Evolutionary conservation across 2,113 vertebrate genomes (phyloP).

Genomic region (Poeciliopsis occidentalis): DNA sequence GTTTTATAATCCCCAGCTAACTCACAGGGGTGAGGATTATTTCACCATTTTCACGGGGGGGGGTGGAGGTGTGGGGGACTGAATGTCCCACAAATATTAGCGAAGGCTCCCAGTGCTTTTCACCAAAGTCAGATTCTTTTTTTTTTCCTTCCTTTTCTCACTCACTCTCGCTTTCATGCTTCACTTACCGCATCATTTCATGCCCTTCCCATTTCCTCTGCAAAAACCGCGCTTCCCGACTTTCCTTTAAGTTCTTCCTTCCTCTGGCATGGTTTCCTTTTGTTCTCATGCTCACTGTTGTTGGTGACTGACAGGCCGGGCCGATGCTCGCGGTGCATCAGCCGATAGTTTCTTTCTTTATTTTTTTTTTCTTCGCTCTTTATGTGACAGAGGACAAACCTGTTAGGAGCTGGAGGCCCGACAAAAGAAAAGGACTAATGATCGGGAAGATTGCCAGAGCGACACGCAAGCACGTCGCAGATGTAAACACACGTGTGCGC

Average conservation of each 20-base stretch:
- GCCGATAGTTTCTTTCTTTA: conserved; percentile 13
- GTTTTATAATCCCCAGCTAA: conserved; percentile 66
- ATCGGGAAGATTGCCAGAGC: conserved; percentile 64
- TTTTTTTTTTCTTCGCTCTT: conserved; percentile 20
- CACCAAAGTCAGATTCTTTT: conserved; percentile 1
- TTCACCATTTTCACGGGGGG: conserved; percentile 28
- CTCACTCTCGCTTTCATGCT: conserved; percentile 6
- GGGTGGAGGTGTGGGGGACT: conserved; percentile 7
- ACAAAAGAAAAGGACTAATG: conserved; percentile 66
- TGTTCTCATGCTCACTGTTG: conserved; percentile 18
- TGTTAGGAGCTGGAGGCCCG: conserved; percentile 62
- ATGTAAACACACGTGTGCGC: conserved; percentile 66
- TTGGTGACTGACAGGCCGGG: conserved; percentile 8
- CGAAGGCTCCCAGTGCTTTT: conserved; percentile 45
- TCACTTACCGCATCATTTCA: conserved; percentile 29
- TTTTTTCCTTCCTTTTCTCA: neutral
- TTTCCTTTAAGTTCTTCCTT: conserved; percentile 2
- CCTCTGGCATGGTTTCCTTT: conserved; percentile 29
- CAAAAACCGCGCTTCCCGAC: conserved; percentile 1
- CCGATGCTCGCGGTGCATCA: conserved; percentile 7
- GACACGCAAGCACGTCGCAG: conserved; percentile 62
- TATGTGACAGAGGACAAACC: conserved; percentile 71
- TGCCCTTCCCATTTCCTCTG: conserved; percentile 24
- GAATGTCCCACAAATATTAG: conserved; percentile 20
- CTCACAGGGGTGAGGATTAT: conserved; percentile 40